Conservation (phyloP, 2,888 invertebrate species). For the Tillus elongatus region DNA sequence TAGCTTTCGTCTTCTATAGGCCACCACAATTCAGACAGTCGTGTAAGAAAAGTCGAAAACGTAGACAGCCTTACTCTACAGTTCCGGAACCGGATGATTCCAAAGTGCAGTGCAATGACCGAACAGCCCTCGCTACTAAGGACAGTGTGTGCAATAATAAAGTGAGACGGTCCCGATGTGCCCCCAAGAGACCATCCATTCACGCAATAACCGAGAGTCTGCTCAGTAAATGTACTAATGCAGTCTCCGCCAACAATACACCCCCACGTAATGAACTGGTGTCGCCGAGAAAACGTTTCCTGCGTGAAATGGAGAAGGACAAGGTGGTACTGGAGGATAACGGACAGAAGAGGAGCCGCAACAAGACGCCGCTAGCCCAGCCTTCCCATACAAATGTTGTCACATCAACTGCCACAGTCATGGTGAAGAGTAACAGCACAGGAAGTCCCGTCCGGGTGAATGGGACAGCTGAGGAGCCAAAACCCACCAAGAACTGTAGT, state of each 20-base stretch:
- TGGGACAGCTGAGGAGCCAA: constrained; percentile 26
- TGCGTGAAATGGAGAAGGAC: constrained; percentile 63
- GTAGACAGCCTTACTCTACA: constrained; percentile 58
- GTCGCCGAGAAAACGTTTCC: constrained; percentile 70
- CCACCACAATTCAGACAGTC: constrained; percentile 44
- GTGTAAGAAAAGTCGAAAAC: constrained; percentile 43
- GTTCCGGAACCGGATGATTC: constrained; percentile 25
- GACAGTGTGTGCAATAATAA: constrained; percentile 27
- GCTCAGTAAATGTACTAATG: constrained; percentile 33
- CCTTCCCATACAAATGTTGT: background rate
- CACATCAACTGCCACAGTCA: background rate
- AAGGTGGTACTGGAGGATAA: constrained; percentile 28
- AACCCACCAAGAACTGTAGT: constrained; percentile 49
- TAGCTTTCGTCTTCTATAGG: constrained; percentile 61
- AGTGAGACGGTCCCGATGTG: constrained; percentile 20
- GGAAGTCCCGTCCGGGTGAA: constrained; percentile 29
- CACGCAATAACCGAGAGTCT: constrained; percentile 33
- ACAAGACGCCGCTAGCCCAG: constrained; percentile 24
- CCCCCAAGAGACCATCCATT: constrained; percentile 28
- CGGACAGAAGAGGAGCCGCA: constrained; percentile 34
- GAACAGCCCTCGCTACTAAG: constrained; percentile 34
- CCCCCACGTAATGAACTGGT: constrained; percentile 47
- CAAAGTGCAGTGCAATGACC: constrained; percentile 25
- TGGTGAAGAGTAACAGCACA: constrained; percentile 12
- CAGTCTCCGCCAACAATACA: constrained; percentile 26